A percentile compares a stretch with the other conserved stretches of the same genome.
These are phyloP conservation scores for Thunnus maccoyii DNA, from an alignment of 2,113 vertebrate genomes.

Conservation along the genomic window DNA sequence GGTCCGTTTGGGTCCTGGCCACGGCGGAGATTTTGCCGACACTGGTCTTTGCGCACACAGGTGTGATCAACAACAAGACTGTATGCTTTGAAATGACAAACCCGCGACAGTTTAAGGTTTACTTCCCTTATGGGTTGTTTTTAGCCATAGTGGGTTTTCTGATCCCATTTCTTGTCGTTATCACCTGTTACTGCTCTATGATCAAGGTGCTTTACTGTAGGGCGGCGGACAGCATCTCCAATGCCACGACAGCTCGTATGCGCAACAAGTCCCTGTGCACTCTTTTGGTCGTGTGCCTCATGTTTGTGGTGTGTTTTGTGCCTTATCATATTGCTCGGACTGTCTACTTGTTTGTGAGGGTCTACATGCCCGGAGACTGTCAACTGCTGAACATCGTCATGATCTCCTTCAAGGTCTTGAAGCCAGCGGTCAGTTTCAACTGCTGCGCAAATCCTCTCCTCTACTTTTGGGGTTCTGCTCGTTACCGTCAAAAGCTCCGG, in stretches of 20 bases:
- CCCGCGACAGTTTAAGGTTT: conserved; percentile 49
- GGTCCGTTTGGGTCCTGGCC: conserved; percentile 65
- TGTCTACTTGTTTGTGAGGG: conserved; percentile 58
- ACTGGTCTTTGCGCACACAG: conserved; percentile 62
- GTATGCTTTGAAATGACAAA: conserved; percentile 76
- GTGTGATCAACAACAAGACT: conserved; percentile 21
- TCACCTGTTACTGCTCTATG: conserved; percentile 70
- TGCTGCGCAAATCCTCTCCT: conserved; percentile 77
- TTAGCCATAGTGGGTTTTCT: conserved; percentile 69
- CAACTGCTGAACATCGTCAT: conserved; percentile 44
- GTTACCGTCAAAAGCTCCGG: conserved; percentile 36
- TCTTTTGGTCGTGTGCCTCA: conserved; percentile 48
- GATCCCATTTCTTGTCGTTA: conserved; percentile 66
- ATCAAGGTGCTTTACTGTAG: conserved; percentile 58
- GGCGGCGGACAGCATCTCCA: background rate
- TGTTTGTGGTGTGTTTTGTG: conserved; percentile 76
- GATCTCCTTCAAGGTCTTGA: conserved; percentile 72
- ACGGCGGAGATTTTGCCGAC: conserved; percentile 71
- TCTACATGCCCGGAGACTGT: conserved; percentile 61
- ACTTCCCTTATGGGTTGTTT: conserved; percentile 67
- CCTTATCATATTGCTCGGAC: conserved; percentile 72
- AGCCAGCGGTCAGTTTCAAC: conserved; percentile 71
- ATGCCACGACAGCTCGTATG: background rate
- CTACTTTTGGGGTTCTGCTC: conserved; percentile 60
- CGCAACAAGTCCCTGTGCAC: conserved; percentile 70